Percentiles rank a stretch among this genome's conserved stretches.
Evolutionary conservation across 2,888 invertebrate species (phyloP).

Genomic region (Drosophila eohydei): DNA sequence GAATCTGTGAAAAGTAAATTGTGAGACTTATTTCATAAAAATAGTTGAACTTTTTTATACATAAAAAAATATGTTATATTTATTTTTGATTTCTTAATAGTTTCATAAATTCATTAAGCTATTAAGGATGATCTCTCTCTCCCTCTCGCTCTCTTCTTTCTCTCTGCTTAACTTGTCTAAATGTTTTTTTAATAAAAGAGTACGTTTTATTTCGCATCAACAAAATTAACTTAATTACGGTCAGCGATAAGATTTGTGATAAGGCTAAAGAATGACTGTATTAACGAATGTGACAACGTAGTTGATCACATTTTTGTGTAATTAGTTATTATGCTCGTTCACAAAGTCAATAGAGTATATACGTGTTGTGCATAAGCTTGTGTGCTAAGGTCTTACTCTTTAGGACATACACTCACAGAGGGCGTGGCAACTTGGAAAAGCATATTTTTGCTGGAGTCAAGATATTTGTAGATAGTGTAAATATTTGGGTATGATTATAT

Average conservation of each 20-base stretch:
- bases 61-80: background rate
- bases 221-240: background rate
- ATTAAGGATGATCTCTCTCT: background rate
- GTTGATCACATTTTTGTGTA: background rate
- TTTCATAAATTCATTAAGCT: too few species aligned
- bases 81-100: background rate
- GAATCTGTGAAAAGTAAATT: background rate
- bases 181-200: background rate
- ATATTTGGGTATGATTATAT: too few species aligned
- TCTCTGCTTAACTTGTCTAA: too few species aligned
- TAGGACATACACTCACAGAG: too few species aligned
- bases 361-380: background rate
- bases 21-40: background rate
- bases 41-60: background rate
- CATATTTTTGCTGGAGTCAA: background rate
- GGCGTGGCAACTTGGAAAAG: background rate
- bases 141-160: background rate
- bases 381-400: background rate
- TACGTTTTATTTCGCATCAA: background rate
- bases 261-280: conserved; percentile 4
- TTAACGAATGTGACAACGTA: conserved; percentile 2
- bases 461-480: background rate
- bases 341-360: background rate
- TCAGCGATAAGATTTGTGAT: background rate
- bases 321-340: background rate